Base-by-base conservation (phyloP, 2,888 invertebrate genomes). In the Boloria selene region DNA sequence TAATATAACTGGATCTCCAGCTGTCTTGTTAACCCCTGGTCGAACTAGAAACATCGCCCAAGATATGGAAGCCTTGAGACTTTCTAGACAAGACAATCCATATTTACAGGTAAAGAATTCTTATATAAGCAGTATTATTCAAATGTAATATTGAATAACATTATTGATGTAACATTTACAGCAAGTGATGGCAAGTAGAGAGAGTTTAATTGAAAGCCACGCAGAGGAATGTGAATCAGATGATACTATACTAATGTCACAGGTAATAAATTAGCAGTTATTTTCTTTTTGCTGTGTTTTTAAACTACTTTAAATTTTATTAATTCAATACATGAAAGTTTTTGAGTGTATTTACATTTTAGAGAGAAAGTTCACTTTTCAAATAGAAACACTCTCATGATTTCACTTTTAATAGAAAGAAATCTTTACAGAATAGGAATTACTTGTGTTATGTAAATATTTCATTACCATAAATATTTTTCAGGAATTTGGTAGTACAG, bases 71-170 rank as follows among this genome's bases (percentile, higher is more conserved):
- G 95, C 96, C 26, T 89, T 97, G 52, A 93, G 96, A 77, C 93
- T 96, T 54, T 96, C 96, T 10, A 93, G 97, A 69, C 96, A 96
- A 85, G 97, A 97, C 85, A 97, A 97, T 88, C 97, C 97, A 2
- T 96, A 96, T 81, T 89, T 97, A 69, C 95, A 96, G 94, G 96
- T 96, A 82, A 13, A 52, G 10, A 13, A 7, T 38, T 2, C 59
- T 65, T 70, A 70, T 55, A 59, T 65, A 65, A 65, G 50, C 17
- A 10, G 53, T 18, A 22, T 56, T 56, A 56, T 56, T 56, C 5
- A 45, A 22, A 10, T 56, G 45, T 67, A 63, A 54, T 70, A 52
- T 50, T 59, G 49, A 59, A 59, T 59, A 59, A 59, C 18, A 65
- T 26, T 55, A 47, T 63, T 65, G 58, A 67, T 62, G 18, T 73